A percentile compares a stretch with the other conserved stretches of the same genome.
These are phyloP conservation scores for Drosophila neoperkinsi DNA, from an alignment of 2,888 invertebrate genomes.

Conservation along the genomic window DNA sequence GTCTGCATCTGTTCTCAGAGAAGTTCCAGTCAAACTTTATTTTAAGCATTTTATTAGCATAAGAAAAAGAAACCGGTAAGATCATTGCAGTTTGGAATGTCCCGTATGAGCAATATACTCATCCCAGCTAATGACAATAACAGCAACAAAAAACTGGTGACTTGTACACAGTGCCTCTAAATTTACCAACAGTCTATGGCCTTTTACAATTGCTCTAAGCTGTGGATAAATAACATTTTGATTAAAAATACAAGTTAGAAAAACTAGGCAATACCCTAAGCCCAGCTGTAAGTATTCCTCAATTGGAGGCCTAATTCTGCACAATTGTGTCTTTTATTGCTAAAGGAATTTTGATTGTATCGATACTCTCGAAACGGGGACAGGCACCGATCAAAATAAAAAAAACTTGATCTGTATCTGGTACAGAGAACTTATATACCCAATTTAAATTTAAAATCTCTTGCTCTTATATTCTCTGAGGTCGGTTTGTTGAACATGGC, in stretches of 20 bases:
- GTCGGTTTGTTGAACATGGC: neutral
- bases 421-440: neutral
- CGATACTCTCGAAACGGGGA: neutral
- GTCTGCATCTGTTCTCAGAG: slow-evolving; percentile 26
- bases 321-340: neutral
- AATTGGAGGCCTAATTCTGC: neutral
- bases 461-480: neutral
- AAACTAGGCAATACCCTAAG: neutral
- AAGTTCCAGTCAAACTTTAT: slow-evolving; percentile 13
- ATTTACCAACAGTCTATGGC: neutral
- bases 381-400: neutral
- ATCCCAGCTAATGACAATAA: neutral
- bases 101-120: neutral
- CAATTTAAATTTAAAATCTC: neutral
- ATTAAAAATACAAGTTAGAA: neutral
- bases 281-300: neutral
- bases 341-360: neutral
- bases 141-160: neutral
- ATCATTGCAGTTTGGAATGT: neutral
- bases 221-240: neutral
- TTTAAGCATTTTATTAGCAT: slow-evolving; percentile 22
- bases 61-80: slow-evolving; percentile 4
- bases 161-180: neutral
- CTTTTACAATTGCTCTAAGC: neutral
- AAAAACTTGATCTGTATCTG: neutral